Evolutionary conservation across 2,113 vertebrate genomes (phyloP).

Genomic region (Fukomys damarensis): DNA sequence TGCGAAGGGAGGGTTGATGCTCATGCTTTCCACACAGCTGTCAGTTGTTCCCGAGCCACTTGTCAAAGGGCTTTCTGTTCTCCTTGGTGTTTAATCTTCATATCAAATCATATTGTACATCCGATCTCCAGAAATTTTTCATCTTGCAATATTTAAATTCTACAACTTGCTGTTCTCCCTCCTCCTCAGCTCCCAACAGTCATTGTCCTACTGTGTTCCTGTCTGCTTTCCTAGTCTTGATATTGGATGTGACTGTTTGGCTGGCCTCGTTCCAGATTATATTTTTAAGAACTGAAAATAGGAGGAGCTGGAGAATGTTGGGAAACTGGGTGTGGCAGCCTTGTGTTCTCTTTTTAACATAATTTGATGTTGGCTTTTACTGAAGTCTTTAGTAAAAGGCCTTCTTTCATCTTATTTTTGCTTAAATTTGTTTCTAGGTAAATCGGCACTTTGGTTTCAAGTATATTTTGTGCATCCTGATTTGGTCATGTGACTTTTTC

Average conservation of each 20-base stretch:
- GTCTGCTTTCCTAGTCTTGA: background rate
- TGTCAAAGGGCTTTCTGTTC: background rate
- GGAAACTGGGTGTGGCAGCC: background rate
- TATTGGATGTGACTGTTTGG: background rate
- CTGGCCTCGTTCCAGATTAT: background rate
- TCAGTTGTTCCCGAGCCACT: background rate
- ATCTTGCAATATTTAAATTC: background rate
- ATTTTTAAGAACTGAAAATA: conserved; percentile 36
- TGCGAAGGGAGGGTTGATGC: background rate
- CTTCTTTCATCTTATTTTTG: background rate
- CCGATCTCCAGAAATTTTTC: background rate
- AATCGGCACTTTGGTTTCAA: background rate
- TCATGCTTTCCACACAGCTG: background rate
- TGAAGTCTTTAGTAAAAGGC: background rate
- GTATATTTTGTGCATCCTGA: background rate
- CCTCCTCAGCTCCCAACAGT: background rate
- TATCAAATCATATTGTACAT: background rate
- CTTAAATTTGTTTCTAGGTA: background rate
- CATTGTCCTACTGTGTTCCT: background rate
- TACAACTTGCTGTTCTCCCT: background rate
- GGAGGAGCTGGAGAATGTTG: background rate
- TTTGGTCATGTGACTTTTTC: background rate
- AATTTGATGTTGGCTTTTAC: conserved; percentile 1
- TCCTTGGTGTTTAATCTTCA: background rate
- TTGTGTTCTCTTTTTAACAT: background rate